Conservation (phyloP, 2,113 vertebrate genomes). For the Pachycephala philippinensis region DNA sequence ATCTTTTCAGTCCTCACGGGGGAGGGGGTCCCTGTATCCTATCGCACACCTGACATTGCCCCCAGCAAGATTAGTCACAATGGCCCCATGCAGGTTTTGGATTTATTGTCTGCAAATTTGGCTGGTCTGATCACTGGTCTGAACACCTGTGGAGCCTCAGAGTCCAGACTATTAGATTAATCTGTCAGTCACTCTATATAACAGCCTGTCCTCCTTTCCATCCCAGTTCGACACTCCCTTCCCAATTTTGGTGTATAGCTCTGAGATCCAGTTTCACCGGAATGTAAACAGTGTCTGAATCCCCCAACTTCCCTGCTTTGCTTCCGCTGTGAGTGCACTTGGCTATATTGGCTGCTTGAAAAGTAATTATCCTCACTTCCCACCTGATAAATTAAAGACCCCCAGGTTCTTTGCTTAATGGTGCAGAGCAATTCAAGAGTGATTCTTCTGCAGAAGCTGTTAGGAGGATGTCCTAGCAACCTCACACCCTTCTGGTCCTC, state of each 20-base stretch:
- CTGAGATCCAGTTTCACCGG: constrained; percentile 49
- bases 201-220: constrained; percentile 51
- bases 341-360: constrained; percentile 28
- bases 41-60: constrained; percentile 1
- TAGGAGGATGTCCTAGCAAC: background rate
- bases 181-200: constrained; percentile 62
- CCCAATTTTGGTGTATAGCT: background rate
- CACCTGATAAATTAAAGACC: constrained; percentile 53
- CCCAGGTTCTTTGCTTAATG: constrained; percentile 37
- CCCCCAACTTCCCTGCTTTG: background rate
- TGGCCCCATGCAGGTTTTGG: constrained; percentile 27
- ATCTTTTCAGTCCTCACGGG: background rate
- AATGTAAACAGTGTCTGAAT: constrained; percentile 61
- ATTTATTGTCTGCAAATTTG: constrained; percentile 59
- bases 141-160: constrained; percentile 57
- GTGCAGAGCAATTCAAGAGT: background rate
- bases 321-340: constrained; percentile 11
- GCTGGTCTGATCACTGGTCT: constrained; percentile 2
- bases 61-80: constrained; percentile 40
- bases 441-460: constrained; percentile 38
- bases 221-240: constrained; percentile 12
- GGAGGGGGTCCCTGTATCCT: background rate
- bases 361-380: constrained; percentile 53
- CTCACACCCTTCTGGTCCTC: background rate
- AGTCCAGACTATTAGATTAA: constrained; percentile 63